Evolutionary conservation across 2,113 vertebrate species (phyloP).

Genomic region (Silurus meridionalis): DNA sequence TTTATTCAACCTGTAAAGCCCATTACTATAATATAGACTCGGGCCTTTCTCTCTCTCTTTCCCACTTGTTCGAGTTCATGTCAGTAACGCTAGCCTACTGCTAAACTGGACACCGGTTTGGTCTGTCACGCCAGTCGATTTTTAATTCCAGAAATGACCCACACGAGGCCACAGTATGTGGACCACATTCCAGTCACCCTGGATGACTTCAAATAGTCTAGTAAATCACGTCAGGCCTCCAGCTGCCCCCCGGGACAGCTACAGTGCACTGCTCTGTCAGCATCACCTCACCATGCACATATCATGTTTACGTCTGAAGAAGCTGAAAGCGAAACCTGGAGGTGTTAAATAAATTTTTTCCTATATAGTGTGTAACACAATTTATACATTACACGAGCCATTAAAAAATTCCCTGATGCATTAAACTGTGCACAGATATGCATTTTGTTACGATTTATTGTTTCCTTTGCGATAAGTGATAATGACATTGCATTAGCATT

Average conservation of each 20-base stretch:
- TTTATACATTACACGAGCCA: slow-evolving; percentile 23
- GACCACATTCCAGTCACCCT: slow-evolving; percentile 58
- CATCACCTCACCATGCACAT: background rate
- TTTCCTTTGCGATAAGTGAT: slow-evolving; percentile 27
- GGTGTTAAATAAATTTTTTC: background rate
- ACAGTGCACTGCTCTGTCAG: slow-evolving; percentile 38
- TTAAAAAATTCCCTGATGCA: slow-evolving; percentile 28
- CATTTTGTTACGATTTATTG: slow-evolving; percentile 16
- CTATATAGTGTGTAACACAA: slow-evolving; percentile 6
- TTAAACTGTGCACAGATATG: slow-evolving; percentile 11
- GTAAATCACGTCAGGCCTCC: slow-evolving; percentile 48
- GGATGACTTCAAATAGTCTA: slow-evolving; percentile 61
- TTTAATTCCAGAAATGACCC: slow-evolving; percentile 66
- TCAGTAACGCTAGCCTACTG: slow-evolving; percentile 39
- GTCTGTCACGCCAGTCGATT: slow-evolving; percentile 53
- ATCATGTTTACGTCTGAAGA: background rate
- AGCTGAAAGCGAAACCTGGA: slow-evolving; percentile 16
- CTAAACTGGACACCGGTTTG: slow-evolving; percentile 46
- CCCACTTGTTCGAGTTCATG: slow-evolving; percentile 19
- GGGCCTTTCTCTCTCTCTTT: slow-evolving; percentile 28
- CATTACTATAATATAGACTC: slow-evolving; percentile 52
- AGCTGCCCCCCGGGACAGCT: slow-evolving; percentile 31
- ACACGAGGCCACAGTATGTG: slow-evolving; percentile 54
- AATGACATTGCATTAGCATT: slow-evolving; percentile 10
- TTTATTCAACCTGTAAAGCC: slow-evolving; percentile 45